Conservation (phyloP, 2,113 vertebrate genomes). For the Pituophis catenifer region DNA sequence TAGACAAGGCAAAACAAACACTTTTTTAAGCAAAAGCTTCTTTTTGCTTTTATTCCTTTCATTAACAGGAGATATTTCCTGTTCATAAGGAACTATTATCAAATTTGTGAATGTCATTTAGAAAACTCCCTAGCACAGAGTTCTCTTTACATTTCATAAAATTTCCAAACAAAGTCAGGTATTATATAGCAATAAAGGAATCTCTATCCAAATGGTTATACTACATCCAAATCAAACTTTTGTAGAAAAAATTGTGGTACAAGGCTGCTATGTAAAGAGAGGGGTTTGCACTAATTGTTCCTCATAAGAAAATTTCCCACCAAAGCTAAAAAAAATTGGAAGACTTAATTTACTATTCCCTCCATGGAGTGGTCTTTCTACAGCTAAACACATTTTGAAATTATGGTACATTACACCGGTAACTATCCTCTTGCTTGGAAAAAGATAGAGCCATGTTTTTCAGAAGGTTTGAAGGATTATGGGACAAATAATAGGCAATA, state of each 20-base stretch:
- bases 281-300: neutral
- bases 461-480: neutral
- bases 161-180: neutral
- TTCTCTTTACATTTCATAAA: constrained; percentile 21
- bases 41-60: constrained; percentile 21
- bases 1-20: constrained; percentile 22
- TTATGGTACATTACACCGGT: neutral
- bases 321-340: neutral
- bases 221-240: neutral
- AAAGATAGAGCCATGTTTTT: neutral
- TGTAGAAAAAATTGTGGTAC: neutral
- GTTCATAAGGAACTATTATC: constrained; percentile 9
- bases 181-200: neutral
- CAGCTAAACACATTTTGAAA: neutral
- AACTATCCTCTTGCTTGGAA: neutral
- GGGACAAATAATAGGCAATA: neutral
- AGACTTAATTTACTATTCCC: neutral
- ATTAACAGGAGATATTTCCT: constrained; percentile 5
- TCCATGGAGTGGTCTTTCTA: neutral
- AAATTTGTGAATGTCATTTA: constrained; percentile 6
- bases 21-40: constrained; percentile 4
- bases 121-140: neutral
- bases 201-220: neutral
- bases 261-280: neutral
- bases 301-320: neutral